A percentile compares a stretch with the other conserved stretches of the same genome.
Conservation (phyloP, 2,888 invertebrate genomes). For the Leptopilina drosophilae region DNA sequence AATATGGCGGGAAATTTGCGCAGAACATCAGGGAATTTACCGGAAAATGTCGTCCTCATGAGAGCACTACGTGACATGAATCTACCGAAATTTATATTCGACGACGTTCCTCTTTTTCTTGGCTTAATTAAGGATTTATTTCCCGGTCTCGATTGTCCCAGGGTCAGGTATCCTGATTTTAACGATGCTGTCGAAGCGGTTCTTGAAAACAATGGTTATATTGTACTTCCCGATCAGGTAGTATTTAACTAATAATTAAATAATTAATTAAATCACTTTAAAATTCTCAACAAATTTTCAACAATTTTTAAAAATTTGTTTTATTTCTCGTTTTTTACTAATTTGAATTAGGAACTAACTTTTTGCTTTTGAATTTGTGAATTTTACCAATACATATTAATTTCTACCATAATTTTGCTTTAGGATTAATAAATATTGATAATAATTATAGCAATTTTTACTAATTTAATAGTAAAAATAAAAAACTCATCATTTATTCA, state of each 20-base stretch:
- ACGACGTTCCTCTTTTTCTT: conserved; percentile 93
- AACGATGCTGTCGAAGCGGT: conserved; percentile 86
- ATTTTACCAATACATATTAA: too few species aligned
- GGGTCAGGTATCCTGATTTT: conserved; percentile 92
- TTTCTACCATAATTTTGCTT: too few species aligned
- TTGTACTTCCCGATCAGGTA: conserved; percentile 85
- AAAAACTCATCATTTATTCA: too few species aligned
- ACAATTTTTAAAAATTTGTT: too few species aligned
- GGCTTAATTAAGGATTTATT: conserved; percentile 93
- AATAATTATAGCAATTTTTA: too few species aligned
- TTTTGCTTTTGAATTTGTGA: too few species aligned
- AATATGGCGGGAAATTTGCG: conserved; percentile 95
- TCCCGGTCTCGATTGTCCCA: conserved; percentile 92
- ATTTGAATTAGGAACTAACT: too few species aligned
- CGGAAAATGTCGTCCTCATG: conserved; percentile 93
- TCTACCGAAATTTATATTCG: conserved; percentile 93
- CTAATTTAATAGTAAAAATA: too few species aligned
- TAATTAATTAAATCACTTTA: too few species aligned
- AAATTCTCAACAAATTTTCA: too few species aligned
- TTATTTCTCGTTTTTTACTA: too few species aligned
- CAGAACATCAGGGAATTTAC: conserved; percentile 86
- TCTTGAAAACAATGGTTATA: conserved; percentile 83
- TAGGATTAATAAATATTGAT: too few species aligned
- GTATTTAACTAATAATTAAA: conserved; percentile 31
- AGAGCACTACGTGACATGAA: conserved; percentile 94